These are phyloP conservation scores for Mactromeris polynyma DNA, from an alignment of 2,888 invertebrate genomes.

Conservation along the genomic window DNA sequence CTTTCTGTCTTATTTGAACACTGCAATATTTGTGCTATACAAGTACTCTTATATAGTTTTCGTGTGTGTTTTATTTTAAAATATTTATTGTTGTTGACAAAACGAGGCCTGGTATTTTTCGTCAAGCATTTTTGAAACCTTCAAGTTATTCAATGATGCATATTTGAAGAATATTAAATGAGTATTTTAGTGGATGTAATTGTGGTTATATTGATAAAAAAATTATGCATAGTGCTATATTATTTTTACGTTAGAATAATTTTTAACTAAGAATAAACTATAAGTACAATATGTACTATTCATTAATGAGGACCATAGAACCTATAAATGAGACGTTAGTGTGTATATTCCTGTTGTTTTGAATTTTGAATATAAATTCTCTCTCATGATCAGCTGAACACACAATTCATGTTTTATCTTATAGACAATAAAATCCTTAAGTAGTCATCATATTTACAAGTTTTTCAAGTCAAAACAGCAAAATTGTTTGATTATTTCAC, in stretches of 20 bases:
- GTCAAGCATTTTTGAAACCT: not conserved
- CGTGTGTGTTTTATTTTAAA: not conserved
- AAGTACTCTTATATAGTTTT: too few relatives aligned
- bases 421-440: not conserved
- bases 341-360: too few relatives aligned
- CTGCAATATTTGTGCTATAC: too few relatives aligned
- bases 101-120: not conserved
- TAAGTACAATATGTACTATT: not conserved
- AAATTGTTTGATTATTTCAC: too few relatives aligned
- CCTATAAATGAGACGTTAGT: not conserved
- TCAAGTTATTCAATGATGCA: not conserved
- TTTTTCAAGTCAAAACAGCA: not conserved
- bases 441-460: not conserved
- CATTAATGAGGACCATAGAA: not conserved
- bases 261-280: not conserved
- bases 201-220: not conserved
- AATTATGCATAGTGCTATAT: not conserved
- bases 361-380: not conserved
- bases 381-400: not conserved
- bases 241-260: not conserved
- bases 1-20: too few relatives aligned
- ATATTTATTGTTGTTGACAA: not conserved
- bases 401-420: not conserved
- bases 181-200: not conserved
- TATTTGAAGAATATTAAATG: not conserved